Evolutionary conservation across 2,113 vertebrate genomes (phyloP).

Genomic region (Podarcis raffonei): DNA sequence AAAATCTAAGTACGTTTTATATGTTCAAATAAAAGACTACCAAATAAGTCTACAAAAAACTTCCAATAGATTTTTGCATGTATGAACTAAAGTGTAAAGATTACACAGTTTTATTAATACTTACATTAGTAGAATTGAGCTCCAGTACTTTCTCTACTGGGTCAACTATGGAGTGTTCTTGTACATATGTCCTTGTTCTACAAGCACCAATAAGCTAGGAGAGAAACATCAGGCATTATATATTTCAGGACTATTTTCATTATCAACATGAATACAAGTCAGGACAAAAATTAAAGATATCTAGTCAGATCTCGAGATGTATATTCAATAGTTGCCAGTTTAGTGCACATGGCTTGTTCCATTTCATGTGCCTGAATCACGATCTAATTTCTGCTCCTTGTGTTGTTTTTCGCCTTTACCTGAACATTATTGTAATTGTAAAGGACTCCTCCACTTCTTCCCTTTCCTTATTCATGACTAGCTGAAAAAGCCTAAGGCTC

Average conservation of each 20-base stretch:
- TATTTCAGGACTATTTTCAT: background rate
- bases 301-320: background rate
- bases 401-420: background rate
- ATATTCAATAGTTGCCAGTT: background rate
- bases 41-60: background rate
- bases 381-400: background rate
- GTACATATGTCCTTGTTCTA: conserved; percentile 89
- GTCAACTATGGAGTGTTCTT: conserved; percentile 95
- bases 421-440: background rate
- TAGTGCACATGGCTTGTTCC: background rate
- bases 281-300: background rate
- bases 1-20: background rate
- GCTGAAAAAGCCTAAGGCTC: background rate
- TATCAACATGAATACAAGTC: background rate
- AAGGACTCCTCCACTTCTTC: background rate
- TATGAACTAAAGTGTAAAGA: background rate
- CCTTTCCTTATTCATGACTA: background rate
- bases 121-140: conserved; percentile 93
- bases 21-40: background rate
- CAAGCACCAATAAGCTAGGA: conserved; percentile 88
- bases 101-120: conserved; percentile 56
- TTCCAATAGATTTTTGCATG: background rate
- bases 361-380: background rate
- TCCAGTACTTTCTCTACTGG: conserved; percentile 88
- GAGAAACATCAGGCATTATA: conserved; percentile 38